Evolutionary conservation across 2,888 invertebrate genomes (phyloP), one percentile per base, ranked within the genome.

Genomic region (Chymomyza caudatula): DNA sequence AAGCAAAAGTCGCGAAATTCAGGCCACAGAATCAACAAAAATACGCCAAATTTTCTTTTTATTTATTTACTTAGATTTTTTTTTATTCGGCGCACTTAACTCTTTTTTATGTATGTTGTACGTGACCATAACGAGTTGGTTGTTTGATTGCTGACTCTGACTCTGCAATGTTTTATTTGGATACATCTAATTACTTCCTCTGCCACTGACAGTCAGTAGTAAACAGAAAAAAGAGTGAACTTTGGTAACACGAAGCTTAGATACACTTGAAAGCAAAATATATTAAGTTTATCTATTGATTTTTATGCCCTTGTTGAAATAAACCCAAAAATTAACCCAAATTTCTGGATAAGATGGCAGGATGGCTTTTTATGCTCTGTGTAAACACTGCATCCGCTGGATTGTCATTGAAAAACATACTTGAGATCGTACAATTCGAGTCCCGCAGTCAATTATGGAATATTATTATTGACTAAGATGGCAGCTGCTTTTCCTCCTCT

Each of bases 121-220:
- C 78, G 77, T 77, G 78, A 59, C 70, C 52, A 66, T 77, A 69
- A 69, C 63, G 65, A 74, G 65, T 43, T 65, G 55, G 8, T 52
- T 54, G 20, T 55, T 60, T 29, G 59, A 54, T 22, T 19, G 17
- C 2, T 17, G 54, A 58, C 53, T 17, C 43, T 49, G 47, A 53
- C 51, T 49, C 15, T 29, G 57, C 47, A 56, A 57, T 56, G 57
- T 53, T 65, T 58, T 37, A 63, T 60, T 67, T 61, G 43, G 17
- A 19, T 29, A 15, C 55, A 23, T 55, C 58, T 74, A 78, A 77
- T 78, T 58, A 78, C 73, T 71, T 71, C 71, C 70, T 60, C 60
- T 70, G 60, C 37, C 17, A 60, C 29, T 60, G 52, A 60, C 23
- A 58, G 29, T 25, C 47, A 22, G 22, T 22, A 17, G n/a, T 0